These are phyloP conservation scores for Chrysocyon brachyurus DNA, from an alignment of 2,797 vertebrate genomes.

Conservation along the genomic window DNA sequence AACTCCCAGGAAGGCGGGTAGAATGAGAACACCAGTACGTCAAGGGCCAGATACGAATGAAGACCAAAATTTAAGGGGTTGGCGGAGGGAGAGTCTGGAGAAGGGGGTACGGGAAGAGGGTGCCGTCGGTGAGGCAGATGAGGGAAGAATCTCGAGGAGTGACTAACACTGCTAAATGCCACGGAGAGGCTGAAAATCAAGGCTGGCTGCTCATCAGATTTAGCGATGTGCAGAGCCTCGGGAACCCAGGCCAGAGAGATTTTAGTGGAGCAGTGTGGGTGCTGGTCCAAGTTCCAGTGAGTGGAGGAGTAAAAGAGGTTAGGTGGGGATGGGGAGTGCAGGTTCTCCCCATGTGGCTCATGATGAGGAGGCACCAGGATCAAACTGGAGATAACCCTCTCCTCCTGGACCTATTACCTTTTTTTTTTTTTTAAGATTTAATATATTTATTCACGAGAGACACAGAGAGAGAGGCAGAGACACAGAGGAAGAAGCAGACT, in stretches of 20 bases:
- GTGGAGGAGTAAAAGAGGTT: neutral
- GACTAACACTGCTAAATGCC: neutral
- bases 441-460: too few species aligned
- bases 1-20: neutral
- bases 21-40: neutral
- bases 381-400: neutral
- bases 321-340: neutral
- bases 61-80: neutral
- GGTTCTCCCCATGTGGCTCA: neutral
- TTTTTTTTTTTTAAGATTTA: too few species aligned
- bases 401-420: neutral
- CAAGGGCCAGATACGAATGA: neutral
- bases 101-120: neutral
- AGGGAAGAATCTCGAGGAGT: neutral
- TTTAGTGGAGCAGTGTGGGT: neutral
- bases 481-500: too few species aligned
- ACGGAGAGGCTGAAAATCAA: neutral
- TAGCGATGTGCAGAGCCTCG: neutral
- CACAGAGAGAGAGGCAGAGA: too few species aligned
- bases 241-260: neutral
- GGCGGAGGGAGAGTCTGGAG: neutral
- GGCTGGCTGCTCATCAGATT: neutral
- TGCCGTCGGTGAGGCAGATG: neutral
- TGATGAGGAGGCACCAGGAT: neutral
- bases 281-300: neutral